phyloP scores from a whole-genome alignment of 2,888 invertebrate genomes.

The Cartodere bifasciata region DNA sequence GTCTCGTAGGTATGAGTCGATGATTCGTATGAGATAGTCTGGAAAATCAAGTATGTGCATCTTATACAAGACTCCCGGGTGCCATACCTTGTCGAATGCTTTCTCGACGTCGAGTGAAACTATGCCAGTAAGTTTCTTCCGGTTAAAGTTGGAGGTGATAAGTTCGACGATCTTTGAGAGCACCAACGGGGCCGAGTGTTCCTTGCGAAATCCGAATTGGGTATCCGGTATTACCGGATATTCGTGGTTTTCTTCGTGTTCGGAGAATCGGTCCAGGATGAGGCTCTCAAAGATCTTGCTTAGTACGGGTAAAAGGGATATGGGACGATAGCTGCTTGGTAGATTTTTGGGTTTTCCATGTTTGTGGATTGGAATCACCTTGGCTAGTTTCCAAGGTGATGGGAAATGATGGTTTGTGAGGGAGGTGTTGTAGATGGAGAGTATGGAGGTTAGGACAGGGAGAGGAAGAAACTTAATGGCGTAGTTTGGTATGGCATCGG shows the following conservation, averaged over 20 bases:
- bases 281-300: slow-evolving; percentile 14
- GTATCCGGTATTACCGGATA: slow-evolving; percentile 5
- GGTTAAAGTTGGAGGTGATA: slow-evolving; percentile 19
- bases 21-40: slow-evolving; percentile 15
- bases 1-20: slow-evolving; percentile 18
- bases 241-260: slow-evolving; percentile 9
- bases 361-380: slow-evolving; percentile 17
- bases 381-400: no score
- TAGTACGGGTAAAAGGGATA: slow-evolving; percentile 12
- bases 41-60: slow-evolving; percentile 18
- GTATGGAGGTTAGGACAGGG: no score
- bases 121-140: slow-evolving; percentile 18
- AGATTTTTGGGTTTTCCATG: slow-evolving; percentile 12
- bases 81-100: slow-evolving; percentile 27
- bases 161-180: slow-evolving; percentile 20
- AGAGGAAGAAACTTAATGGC: slow-evolving; percentile 17
- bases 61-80: slow-evolving; percentile 23
- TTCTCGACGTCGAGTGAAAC: slow-evolving; percentile 24
- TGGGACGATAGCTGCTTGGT: slow-evolving; percentile 14
- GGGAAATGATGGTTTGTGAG: no score
- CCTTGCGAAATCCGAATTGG: slow-evolving; percentile 23
- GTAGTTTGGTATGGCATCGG: slow-evolving; percentile 11
- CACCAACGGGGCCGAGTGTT: slow-evolving; percentile 22
- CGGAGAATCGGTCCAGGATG: slow-evolving; percentile 9
- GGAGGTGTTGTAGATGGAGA: no score